These are phyloP conservation scores for Choloepus hoffmanni DNA, from an alignment of 2,113 vertebrate genomes.

Conservation along the genomic window DNA sequence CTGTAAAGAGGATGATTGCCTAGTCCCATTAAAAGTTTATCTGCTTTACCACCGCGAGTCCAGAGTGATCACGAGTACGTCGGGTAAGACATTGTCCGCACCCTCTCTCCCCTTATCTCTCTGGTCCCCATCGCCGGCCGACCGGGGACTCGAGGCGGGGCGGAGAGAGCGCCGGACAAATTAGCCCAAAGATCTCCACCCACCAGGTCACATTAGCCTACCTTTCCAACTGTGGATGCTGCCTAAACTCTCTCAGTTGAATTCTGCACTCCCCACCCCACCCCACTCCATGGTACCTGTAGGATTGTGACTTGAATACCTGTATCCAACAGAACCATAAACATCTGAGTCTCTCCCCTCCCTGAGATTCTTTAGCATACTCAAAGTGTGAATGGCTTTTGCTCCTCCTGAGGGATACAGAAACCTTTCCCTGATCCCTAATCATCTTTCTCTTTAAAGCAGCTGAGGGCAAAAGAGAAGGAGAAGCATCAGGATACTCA, in stretches of 20 bases:
- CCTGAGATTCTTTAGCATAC: neutral
- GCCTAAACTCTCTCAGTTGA: neutral
- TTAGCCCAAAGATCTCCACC: neutral
- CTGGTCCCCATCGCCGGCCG: too few species aligned
- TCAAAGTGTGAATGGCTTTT: neutral
- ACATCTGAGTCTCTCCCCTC: neutral
- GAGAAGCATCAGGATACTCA: neutral
- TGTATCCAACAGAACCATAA: neutral
- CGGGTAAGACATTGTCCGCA: too few species aligned
- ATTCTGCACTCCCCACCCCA: too few species aligned
- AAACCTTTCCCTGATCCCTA: neutral
- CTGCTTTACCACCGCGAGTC: too few species aligned
- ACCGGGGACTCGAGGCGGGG: too few species aligned
- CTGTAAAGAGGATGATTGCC: too few species aligned
- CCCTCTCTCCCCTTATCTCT: too few species aligned
- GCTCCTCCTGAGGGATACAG: neutral
- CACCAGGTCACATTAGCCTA: neutral
- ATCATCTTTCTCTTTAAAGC: neutral
- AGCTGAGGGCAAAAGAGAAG: neutral
- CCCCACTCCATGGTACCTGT: neutral
- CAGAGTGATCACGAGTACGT: too few species aligned
- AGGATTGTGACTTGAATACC: neutral
- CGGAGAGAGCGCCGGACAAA: too few species aligned
- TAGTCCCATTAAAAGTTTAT: too few species aligned
- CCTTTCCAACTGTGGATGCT: neutral